Evolutionary conservation across 2,797 vertebrate species (phyloP), one percentile per base, ranked within the genome.

Genomic region (Trematomus bernacchii): DNA sequence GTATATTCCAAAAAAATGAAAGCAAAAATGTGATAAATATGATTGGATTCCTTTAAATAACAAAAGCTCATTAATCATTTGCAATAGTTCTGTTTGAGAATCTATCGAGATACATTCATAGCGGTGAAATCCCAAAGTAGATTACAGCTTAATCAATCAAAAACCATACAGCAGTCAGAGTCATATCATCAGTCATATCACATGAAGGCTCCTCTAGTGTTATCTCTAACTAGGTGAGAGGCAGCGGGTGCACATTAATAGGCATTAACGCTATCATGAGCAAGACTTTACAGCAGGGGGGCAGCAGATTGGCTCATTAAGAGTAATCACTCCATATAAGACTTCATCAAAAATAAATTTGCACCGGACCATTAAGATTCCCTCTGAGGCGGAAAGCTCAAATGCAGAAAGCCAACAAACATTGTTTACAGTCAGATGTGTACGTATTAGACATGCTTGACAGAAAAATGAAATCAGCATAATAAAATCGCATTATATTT

Each of bases 271-370:
- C 72, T 15, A 77, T 79, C 55, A 42, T 21, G 73, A 81, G 67
- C 60, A 60, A 2, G 73, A 63, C 66, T 83, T 77, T 71, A 66
- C 80, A 66, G 71, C 81, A 64, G 79, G 71, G 69, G 8, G 69
- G 76, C 66, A 11, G 62, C 67, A 85, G 85, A 90, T 87, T 77
- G 79, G 53, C 82, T 88, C 86, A 80, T 89, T 89, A 89, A 61
- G 71, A 64, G 54, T 83, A 85, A 90, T 91, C 77, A 70, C 72
- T 60, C 68, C 61, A 51, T 76, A 74, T 85, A 80, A 86, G 71
- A 76, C 81, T 80, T 84, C 70, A 84, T 88, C 74, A 79, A 79
- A 87, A 89, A 59, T 13, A 80, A 71, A 83, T 89, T 74, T 85
- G 33, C 70, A 46, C 47, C 42, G 75, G 54, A 62, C 53, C 50